phyloP scores from a whole-genome alignment of 2,113 vertebrate species.

The Microcebus ravelobensis region DNA sequence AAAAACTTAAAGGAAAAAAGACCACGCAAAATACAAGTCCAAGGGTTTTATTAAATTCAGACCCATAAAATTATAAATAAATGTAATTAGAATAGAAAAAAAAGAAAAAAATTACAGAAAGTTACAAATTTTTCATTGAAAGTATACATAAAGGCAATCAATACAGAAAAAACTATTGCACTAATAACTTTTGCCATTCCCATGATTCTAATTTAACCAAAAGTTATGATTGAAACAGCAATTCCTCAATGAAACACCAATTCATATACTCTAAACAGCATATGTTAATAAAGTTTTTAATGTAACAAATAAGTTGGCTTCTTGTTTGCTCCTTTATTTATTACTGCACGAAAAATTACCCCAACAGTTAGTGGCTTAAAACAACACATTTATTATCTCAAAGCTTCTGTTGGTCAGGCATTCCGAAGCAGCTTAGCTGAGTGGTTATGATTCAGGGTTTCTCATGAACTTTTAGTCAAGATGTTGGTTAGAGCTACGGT shows the following conservation, averaged over 20 bases:
- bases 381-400: neutral
- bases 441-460: neutral
- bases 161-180: neutral
- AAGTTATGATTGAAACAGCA: neutral
- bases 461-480: neutral
- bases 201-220: neutral
- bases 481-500: neutral
- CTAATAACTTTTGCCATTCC: neutral
- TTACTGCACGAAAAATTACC: neutral
- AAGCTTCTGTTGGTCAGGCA: neutral
- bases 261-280: neutral
- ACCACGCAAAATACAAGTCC: neutral
- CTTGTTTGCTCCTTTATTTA: neutral
- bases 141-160: conserved; percentile 9
- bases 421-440: neutral
- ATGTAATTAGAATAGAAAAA: neutral
- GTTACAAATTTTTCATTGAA: neutral
- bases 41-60: conserved; percentile 4
- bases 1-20: conserved; percentile 29
- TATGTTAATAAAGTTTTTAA: neutral
- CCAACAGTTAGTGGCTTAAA: neutral
- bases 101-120: neutral
- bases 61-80: neutral
- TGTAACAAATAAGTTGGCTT: neutral
- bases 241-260: neutral